These are phyloP conservation scores for Pammene aurita DNA, from an alignment of 2,888 invertebrate species.

Conservation along the genomic window DNA sequence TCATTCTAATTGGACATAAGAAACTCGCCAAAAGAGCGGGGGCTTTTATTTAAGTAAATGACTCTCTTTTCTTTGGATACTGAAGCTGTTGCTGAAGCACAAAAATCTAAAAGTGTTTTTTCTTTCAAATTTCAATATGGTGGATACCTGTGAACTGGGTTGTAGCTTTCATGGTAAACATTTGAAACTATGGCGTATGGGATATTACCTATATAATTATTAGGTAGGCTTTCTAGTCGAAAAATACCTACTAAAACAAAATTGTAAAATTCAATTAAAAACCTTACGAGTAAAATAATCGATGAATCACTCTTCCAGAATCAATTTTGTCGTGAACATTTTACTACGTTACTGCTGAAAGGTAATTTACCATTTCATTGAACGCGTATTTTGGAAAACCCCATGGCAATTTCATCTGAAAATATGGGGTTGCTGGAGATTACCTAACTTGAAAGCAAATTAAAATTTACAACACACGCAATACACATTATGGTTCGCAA, in stretches of 20 bases:
- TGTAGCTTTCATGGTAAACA: too few relatives aligned
- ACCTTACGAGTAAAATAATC: too few relatives aligned
- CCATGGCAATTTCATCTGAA: conserved; percentile 24
- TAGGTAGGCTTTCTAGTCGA: too few relatives aligned
- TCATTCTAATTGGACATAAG: conserved; percentile 40
- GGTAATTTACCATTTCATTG: conserved; percentile 6
- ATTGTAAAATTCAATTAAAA: too few relatives aligned
- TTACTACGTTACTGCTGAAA: neutral
- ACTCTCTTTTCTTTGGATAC: conserved; percentile 15
- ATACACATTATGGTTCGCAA: neutral
- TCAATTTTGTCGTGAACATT: neutral
- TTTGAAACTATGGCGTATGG: too few relatives aligned
- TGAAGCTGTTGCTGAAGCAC: conserved; percentile 3
- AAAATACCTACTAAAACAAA: too few relatives aligned
- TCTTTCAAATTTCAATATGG: neutral
- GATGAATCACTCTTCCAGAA: neutral
- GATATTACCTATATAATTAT: too few relatives aligned
- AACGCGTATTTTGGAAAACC: neutral
- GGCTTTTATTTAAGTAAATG: conserved; percentile 38
- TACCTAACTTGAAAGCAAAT: conserved; percentile 31
- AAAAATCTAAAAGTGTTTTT: neutral
- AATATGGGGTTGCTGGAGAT: conserved; percentile 15
- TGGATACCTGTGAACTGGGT: too few relatives aligned
- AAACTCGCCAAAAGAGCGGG: conserved; percentile 29
- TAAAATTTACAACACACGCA: conserved; percentile 25